Evolutionary conservation across 2,888 invertebrate genomes (phyloP).

Genomic region (Neocrepidodera transversa): DNA sequence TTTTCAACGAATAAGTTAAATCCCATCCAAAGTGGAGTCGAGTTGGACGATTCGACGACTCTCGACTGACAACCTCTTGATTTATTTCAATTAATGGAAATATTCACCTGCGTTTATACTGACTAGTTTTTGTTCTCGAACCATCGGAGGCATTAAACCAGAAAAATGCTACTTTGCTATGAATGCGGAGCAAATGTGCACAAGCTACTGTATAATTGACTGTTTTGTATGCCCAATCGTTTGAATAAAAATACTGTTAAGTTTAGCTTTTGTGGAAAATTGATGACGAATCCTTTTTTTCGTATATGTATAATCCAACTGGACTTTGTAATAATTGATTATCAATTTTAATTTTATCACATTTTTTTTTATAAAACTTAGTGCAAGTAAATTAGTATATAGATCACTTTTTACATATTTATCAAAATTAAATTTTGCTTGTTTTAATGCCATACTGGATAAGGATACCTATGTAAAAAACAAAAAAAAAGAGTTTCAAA

Average conservation of each 20-base stretch:
- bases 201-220: slow-evolving; percentile 37
- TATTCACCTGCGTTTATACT: slow-evolving; percentile 56
- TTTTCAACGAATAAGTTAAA: slow-evolving; percentile 25
- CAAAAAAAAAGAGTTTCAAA: too few species aligned
- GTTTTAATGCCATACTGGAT: too few species aligned
- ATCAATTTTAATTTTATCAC: too few species aligned
- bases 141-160: slow-evolving; percentile 54
- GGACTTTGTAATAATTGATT: too few species aligned
- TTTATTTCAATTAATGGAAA: slow-evolving; percentile 61
- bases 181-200: slow-evolving; percentile 42
- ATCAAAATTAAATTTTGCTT: too few species aligned
- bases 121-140: slow-evolving; percentile 51
- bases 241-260: slow-evolving; percentile 39
- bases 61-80: slow-evolving; percentile 47
- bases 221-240: slow-evolving; percentile 34
- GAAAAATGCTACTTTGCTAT: slow-evolving; percentile 50
- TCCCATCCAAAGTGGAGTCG: slow-evolving; percentile 20
- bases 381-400: too few species aligned
- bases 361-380: too few species aligned
- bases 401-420: too few species aligned
- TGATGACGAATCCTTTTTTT: not conserved
- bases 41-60: slow-evolving; percentile 15
- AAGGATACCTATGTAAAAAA: too few species aligned
- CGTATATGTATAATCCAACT: too few species aligned
- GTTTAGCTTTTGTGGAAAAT: slow-evolving; percentile 13